Base-by-base conservation (phyloP, 2,113 vertebrate species). In the Pelecanoides urinatrix region DNA sequence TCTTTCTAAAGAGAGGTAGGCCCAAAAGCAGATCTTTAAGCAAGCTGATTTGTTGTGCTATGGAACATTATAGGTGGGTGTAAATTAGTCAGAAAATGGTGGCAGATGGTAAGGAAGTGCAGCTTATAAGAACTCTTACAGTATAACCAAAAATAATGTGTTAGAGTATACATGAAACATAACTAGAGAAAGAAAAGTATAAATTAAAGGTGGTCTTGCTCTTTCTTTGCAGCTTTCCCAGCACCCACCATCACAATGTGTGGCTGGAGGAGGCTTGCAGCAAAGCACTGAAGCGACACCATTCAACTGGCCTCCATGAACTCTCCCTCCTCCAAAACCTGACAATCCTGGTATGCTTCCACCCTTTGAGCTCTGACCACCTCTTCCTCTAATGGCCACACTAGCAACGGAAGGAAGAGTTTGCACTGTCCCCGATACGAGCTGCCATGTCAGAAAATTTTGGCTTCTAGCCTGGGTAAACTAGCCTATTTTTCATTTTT, bases 401-500 rank as follows among this genome's bases (percentile, higher is more conserved):
- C 6, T 32, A 23, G 44, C 9, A 5, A 25, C 6, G 55, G 15
- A 4, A 44, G 11, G 2, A 73, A 30, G n/a, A 23, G 7, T 21
- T 83, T 21, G 32, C 10, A 18, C 40, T 36, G 9, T 25, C 11
- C 34, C 6, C 0, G 0, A 7, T 10, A n/a, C 0, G 2, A 70
- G 29, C 61, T 53, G 10, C n/a, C 20, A 42, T 4, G 1, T 30
- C 23, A 59, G n/a, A 52, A 83, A 79, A 23, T 17, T 87, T 29
- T 63, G 16, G 16, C 34, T 11, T n/a, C 16, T 34, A 25, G 42
- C 16, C 4, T n/a, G 15, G 45, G 26, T 32, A 68, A 79, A 27
- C 7, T 2, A 70, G 22, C 8, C 9, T 9, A 2, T 6, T 82
- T 30, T 36, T 38, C 19, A 7, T 10, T 50, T 40, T 29, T 10